phyloP scores from a whole-genome alignment of 2,888 invertebrate genomes.

The Ennomos fuscantarius region DNA sequence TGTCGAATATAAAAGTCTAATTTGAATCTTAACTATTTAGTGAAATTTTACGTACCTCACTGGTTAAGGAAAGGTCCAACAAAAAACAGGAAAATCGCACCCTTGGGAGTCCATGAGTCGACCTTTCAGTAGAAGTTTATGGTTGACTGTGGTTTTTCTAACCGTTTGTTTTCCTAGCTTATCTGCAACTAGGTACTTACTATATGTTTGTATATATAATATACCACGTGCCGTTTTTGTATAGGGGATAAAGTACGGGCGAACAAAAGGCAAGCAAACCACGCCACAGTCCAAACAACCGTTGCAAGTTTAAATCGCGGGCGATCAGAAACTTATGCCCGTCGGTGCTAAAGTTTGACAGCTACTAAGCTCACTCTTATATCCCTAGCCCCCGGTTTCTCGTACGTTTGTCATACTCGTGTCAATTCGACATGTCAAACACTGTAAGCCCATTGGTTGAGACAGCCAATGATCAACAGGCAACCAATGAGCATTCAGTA shows the following conservation, averaged over 20 bases:
- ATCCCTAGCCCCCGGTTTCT: too few relatives aligned
- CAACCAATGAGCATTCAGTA: too few relatives aligned
- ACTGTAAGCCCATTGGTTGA: too few relatives aligned
- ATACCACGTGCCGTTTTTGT: background rate
- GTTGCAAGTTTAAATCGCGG: too few relatives aligned
- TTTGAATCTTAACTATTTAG: slow-evolving; percentile 22
- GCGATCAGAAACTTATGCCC: too few relatives aligned
- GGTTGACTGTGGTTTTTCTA: slow-evolving; percentile 30
- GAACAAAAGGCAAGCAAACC: too few relatives aligned
- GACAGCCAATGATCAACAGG: too few relatives aligned
- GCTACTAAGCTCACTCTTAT: too few relatives aligned
- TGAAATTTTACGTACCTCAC: slow-evolving; percentile 30
- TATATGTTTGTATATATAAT: background rate
- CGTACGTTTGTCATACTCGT: too few relatives aligned
- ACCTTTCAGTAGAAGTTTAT: slow-evolving; percentile 38
- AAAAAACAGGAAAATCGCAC: slow-evolving; percentile 36
- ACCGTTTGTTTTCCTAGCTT: slow-evolving; percentile 28
- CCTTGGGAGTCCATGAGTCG: slow-evolving; percentile 34
- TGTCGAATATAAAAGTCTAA: background rate
- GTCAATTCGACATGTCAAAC: too few relatives aligned
- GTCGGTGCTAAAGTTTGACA: too few relatives aligned
- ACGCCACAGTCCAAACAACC: too few relatives aligned
- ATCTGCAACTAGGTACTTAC: slow-evolving; percentile 2
- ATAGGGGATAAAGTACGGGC: background rate
- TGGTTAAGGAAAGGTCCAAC: slow-evolving; percentile 32